Base-by-base conservation (phyloP, 2,888 invertebrate genomes). In the Eupithecia abbreviata region DNA sequence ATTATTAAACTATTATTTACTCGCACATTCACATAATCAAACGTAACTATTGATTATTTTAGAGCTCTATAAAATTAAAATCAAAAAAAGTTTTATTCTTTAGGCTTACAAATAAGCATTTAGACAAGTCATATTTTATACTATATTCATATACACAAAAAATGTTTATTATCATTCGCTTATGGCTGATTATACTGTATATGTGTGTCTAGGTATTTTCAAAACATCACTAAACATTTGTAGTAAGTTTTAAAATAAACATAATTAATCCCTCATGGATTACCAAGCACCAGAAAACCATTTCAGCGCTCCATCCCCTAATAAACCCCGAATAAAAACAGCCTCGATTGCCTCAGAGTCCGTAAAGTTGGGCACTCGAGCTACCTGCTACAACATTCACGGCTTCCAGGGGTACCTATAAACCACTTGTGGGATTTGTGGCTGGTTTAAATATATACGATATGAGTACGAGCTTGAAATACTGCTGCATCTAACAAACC, bases 371-470 rank as follows among this genome's bases (percentile, higher is more conserved):
- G 42, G 47, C n/a, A 72, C 74, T 72, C 47, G 66, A 74, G 62
- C 41, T 72, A 74, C 73, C 73, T 76, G 45, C 72, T 65, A 47
- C 74, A 74, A 71, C 67, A 67, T 71, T 73, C 73, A 68, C 30
- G 67, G 41, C 66, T 71, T 45, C 9, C 43, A 47, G 45, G 68
- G 67, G 71, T 51, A 62, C 62, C 62, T 62, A 69, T 72, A 58
- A 76, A 69, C 68, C 72, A 76, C 62, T 76, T 72, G 76, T 47
- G 69, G 69, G 69, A 69, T 69, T 76, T 76, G 72, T 69, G 69
- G 69, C 69, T 30, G 58, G 43, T 66, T 70, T 73, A 74, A 73
- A 77, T 71, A 55, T 74, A 62, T 69, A 67, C 58, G 67, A 71
- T 73, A 71, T 58, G 66, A 58, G 71, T 30, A 15, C n/a, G 45